phyloP scores from a whole-genome alignment of 2,797 vertebrate genomes.

The Agapornis canus region DNA sequence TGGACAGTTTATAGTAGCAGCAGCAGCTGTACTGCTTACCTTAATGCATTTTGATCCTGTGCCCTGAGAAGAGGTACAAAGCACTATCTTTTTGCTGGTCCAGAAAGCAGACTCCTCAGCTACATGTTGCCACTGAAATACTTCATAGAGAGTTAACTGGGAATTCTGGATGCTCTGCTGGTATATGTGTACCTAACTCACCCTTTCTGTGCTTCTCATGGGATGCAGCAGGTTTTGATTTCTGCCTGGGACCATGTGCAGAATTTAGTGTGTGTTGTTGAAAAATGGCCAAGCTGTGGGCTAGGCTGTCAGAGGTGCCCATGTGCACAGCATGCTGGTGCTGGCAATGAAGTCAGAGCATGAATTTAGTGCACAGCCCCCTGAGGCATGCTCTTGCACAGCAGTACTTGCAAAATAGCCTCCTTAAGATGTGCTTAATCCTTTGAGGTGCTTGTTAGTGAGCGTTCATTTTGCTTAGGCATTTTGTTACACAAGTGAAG shows the following conservation, averaged over 20 bases:
- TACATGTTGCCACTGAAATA: background rate
- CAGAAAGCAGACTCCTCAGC: rapidly evolving
- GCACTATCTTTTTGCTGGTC: background rate
- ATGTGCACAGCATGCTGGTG: background rate
- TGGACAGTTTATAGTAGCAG: background rate
- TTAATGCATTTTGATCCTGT: background rate
- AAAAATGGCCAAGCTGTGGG: background rate
- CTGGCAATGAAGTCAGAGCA: background rate
- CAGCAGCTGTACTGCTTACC: background rate
- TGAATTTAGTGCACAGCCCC: background rate
- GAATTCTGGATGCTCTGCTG: background rate
- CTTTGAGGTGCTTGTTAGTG: constrained; percentile 42
- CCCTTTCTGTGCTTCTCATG: background rate
- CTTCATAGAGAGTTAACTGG: background rate
- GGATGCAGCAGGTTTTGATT: background rate
- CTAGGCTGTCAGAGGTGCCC: background rate
- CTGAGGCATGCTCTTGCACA: background rate
- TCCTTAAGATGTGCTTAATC: constrained; percentile 5
- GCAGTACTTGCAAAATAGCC: background rate
- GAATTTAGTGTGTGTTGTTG: background rate
- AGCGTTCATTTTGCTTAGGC: constrained; percentile 14
- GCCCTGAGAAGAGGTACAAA: background rate
- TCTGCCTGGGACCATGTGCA: background rate
- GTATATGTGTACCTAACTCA: background rate
- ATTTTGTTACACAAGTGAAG: background rate